Base-by-base conservation (phyloP, 2,888 invertebrate genomes). In the Cheilosia pagana region DNA sequence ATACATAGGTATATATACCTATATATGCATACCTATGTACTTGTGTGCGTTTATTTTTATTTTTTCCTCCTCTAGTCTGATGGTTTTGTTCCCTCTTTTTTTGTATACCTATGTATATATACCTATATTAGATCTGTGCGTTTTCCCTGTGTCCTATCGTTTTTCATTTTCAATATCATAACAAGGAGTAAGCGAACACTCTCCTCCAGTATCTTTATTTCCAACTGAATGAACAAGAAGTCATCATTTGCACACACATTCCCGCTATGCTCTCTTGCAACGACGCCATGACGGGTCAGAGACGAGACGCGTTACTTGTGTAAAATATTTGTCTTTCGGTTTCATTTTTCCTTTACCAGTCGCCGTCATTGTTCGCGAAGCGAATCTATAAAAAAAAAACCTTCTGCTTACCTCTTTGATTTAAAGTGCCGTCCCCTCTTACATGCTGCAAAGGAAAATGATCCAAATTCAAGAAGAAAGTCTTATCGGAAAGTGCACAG, bases 181-280 rank as follows among this genome's bases (percentile, higher is more conserved):
- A 35, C 57, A 71, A 52, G 35, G 62, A 74, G 63, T 31, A 31
- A 63, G 31, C 65, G 50, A 55, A 70, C 65, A 16, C 45, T 70
- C 55, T 62, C 70, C 43, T 62, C 16, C 62, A 23, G 70, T 78
- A 78, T 70, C 77, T 70, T 70, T 78, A 70, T 50, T 78, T 78
- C 77, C 77, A 63, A 70, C 41, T 71, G 70, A 78, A 78, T 63
- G 70, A 45, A 50, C 77, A 78, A 55, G 35, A 53, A 70, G 77
- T 63, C 63, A 78, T 78, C 62, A 70, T 71, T 74, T 62, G 45
- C 55, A 65, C 74, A 74, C 74, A 74, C 57, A 67, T 53, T 45
- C 48, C 12, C 28, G 53, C 28, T 28, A 3, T 12, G 12, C 35
- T 12, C 35, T 35, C 35, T 53, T 16, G 65, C 16, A 65, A 43